A percentile compares a stretch with the other conserved stretches of the same genome.
Evolutionary conservation across 2,113 vertebrate genomes (phyloP).

Genomic region (Takifugu flavidus): DNA sequence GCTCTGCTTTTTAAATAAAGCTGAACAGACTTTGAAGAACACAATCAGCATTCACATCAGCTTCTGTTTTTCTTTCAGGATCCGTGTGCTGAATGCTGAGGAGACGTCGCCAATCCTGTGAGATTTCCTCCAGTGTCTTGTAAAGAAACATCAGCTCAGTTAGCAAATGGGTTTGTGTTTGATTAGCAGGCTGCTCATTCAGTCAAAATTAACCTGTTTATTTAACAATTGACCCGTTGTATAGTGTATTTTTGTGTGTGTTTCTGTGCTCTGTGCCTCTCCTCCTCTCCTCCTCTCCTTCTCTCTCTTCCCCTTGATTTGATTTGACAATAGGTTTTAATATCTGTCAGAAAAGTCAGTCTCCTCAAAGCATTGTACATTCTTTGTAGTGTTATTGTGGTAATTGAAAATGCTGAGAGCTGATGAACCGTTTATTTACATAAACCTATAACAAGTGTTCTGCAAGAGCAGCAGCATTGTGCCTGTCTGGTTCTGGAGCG

Average conservation of each 20-base stretch:
- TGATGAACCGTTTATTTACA: no score
- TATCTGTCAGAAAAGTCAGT: background rate
- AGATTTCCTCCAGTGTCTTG: background rate
- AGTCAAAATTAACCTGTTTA: background rate
- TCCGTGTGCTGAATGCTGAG: constrained; percentile 5
- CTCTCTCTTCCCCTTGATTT: background rate
- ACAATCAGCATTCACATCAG: no score
- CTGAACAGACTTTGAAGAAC: no score
- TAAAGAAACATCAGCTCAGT: background rate
- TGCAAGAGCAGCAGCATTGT: background rate
- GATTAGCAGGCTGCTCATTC: background rate
- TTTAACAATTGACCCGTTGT: background rate
- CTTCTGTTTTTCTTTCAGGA: constrained; percentile 28
- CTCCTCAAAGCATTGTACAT: no score
- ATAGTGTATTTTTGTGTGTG: no score
- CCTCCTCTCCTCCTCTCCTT: no score
- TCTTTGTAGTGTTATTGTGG: no score
- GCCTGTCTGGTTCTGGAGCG: rapidly evolving
- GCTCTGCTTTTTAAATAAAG: no score
- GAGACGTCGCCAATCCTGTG: constrained; percentile 21
- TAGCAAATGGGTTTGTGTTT: background rate
- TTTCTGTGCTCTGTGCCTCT: no score
- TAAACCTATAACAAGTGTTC: no score
- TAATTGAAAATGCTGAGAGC: no score
- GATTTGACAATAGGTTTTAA: background rate